Conservation (phyloP, 2,113 vertebrate species). For the Heterotilapia buettikoferi region DNA sequence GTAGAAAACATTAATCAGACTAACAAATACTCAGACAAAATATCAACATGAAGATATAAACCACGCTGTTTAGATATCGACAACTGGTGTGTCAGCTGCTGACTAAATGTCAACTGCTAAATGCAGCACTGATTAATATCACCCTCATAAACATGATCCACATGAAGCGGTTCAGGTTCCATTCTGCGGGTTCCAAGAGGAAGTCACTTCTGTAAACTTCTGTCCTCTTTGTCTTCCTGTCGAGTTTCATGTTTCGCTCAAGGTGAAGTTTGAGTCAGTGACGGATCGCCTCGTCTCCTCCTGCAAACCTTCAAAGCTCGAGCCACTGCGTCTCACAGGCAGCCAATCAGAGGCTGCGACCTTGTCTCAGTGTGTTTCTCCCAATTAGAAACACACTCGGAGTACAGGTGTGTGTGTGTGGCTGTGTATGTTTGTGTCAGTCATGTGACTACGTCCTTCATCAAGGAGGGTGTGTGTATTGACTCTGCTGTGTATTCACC, state of each 20-base stretch:
- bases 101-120: not conserved
- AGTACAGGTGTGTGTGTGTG: not conserved
- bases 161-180: not conserved
- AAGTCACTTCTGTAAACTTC: not conserved
- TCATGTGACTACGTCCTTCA: slow-evolving; percentile 2
- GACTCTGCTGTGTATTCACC: not conserved
- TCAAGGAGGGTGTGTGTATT: not conserved
- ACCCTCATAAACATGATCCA: not conserved
- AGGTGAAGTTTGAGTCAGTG: not conserved
- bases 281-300: not conserved
- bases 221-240: not conserved
- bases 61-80: not conserved
- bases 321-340: not conserved
- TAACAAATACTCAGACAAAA: not conserved
- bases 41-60: not conserved
- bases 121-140: not conserved
- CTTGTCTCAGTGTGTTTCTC: not conserved
- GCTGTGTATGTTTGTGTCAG: not conserved
- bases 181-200: not conserved
- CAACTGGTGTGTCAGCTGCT: not conserved
- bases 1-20: not conserved
- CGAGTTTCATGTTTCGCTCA: not conserved
- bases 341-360: slow-evolving; percentile 6
- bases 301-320: not conserved
- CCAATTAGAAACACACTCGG: not conserved